Evolutionary conservation across 2,888 invertebrate species (phyloP), one percentile per base, ranked within the genome.

Genomic region (Dusona sp.): DNA sequence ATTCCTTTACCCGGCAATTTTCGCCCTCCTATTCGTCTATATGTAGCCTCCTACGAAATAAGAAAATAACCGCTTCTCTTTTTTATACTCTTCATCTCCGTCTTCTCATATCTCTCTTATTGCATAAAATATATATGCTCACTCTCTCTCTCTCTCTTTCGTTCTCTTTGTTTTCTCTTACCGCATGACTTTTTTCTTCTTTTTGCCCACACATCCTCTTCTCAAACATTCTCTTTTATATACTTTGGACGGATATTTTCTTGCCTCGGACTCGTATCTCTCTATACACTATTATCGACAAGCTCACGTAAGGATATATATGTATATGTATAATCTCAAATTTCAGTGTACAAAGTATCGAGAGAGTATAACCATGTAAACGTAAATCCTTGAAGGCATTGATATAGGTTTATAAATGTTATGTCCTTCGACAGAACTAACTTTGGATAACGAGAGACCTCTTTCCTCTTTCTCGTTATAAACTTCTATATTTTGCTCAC

Each of bases 1-100:
- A 84, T 67, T 73, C 25, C 65, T 79, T 79, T 74, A 54, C 13
- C 67, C 13, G 25, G 19, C 54, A 36, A 57, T 84, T 65, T 65
- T 74, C 51, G 9, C 36, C 8, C 33, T 48, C 16, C 11, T 77
- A 48, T 77, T 33, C 65, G 33, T 65, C 42, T 48, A 19, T 29
- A 25, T 64, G 64, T 64, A 77, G 33, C 25, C 13, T 25, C 25
- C 1, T 19, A 22, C 9, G 19, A 64, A 77, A 33, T 51, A 25
- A 67, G 2, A 4, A 68, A 68, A 74, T 67, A 75, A 75, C 74
- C 16, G 38, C 67, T 29, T 77, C 6, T 77, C 29, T 48, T 51
- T 65, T 65, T 51, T 61, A 33, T 77, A 48, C 48, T 70, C n/a
- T 77, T 70, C 38, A 19, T 67, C 29, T 16, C 22, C 22, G 65